Base-by-base conservation (phyloP, 2,888 invertebrate genomes). In the Gisinianus flammeolus region DNA sequence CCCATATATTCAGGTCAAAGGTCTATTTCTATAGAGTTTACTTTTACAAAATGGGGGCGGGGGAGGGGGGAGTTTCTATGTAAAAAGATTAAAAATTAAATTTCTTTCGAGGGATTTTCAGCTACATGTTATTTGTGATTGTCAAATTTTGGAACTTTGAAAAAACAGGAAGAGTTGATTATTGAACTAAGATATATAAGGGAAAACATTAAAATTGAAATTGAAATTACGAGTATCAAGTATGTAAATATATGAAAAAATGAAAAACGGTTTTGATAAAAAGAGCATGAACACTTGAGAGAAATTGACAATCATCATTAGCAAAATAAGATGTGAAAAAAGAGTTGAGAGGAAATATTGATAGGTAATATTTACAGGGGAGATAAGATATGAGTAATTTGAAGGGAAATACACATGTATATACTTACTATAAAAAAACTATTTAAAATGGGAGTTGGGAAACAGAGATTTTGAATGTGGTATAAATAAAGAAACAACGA, bases 401-500 rank as follows among this genome's bases (percentile, higher is more conserved):
- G n/a, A n/a, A n/a, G n/a, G n/a, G n/a, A n/a, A n/a, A n/a, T n/a
- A n/a, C n/a, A n/a, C n/a, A n/a, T n/a, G n/a, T n/a, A n/a, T n/a
- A n/a, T n/a, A n/a, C n/a, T 54, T 54, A 62, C 8, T 28, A 62
- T 26, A 26, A 62, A 26, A 28, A 26, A 10, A 44, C 6, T 44
- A 10, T 10, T 44, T 44, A 16, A 44, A 44, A 16, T 10, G 44
- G 44, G 26, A 1, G 26, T 28, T 8, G 10, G 28, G 22, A 58
- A 2, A 58, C 58, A 22, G 22, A n/a, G n/a, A n/a, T n/a, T n/a
- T n/a, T n/a, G n/a, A n/a, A n/a, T n/a, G n/a, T n/a, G n/a, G n/a
- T n/a, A n/a, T n/a, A n/a, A n/a, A n/a, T n/a, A 31, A 68, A 28
- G 22, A 30, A 22, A 44, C 64, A 58, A 30, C 58, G 44, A 74